phyloP scores from a whole-genome alignment of 1,140 invertebrate species.

The Branchinecta lindahli region DNA sequence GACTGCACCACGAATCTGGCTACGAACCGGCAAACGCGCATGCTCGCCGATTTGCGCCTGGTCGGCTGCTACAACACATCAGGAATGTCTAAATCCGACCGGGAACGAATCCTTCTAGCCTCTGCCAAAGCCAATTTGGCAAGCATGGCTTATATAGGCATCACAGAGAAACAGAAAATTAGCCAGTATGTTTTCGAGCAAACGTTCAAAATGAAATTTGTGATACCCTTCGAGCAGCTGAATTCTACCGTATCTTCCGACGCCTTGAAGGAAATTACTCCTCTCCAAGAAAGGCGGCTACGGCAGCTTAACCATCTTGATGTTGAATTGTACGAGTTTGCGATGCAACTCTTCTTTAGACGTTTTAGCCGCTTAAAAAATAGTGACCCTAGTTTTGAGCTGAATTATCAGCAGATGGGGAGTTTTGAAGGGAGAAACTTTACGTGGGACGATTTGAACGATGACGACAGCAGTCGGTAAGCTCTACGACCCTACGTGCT shows the following conservation, averaged over 20 bases:
- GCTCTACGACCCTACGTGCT: too few relatives aligned
- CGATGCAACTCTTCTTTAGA: conserved; percentile 69
- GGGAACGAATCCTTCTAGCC: conserved; percentile 66
- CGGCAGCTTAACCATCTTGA: conserved; percentile 72
- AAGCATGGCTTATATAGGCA: conserved; percentile 89
- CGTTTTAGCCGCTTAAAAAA: conserved; percentile 63
- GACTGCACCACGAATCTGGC: conserved; percentile 82
- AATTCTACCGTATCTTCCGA: conserved; percentile 68
- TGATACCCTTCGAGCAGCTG: conserved; percentile 71
- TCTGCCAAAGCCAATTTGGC: conserved; percentile 89
- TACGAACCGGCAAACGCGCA: conserved; percentile 87
- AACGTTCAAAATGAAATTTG: conserved; percentile 85
- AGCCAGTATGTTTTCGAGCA: conserved; percentile 94
- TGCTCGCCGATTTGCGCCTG: conserved; percentile 85
- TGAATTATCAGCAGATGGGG: conserved; percentile 31
- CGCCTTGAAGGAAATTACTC: conserved; percentile 51
- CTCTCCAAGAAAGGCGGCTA: conserved; percentile 47
- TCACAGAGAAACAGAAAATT: conserved; percentile 86
- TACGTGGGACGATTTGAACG: too few relatives aligned
- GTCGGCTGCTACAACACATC: conserved; percentile 88
- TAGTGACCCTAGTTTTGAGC: conserved; percentile 59
- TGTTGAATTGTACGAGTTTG: conserved; percentile 83
- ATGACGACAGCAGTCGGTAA: too few relatives aligned
- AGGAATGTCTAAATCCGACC: conserved; percentile 45
- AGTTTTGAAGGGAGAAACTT: too few relatives aligned